These are phyloP conservation scores for Anabacerthia variegaticeps DNA, from an alignment of 2,797 vertebrate species.

Conservation along the genomic window DNA sequence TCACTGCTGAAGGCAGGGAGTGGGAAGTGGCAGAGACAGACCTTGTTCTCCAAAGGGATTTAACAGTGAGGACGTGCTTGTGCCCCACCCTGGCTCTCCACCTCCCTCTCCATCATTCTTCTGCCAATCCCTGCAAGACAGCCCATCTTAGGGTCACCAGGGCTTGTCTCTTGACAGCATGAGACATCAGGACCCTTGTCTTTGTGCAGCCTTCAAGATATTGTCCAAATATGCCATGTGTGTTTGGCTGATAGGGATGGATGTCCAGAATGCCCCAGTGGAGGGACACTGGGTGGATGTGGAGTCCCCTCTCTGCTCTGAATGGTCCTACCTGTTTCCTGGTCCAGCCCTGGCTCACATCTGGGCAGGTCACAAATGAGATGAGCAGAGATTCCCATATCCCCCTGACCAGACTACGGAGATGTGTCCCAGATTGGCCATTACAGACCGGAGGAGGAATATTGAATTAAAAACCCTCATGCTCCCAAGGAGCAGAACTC, in stretches of 20 bases:
- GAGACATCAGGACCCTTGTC: not conserved
- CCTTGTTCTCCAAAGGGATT: not conserved
- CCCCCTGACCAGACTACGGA: accelerated
- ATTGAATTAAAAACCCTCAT: not conserved
- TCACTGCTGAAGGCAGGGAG: not conserved
- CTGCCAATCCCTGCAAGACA: accelerated
- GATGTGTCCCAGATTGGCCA: not conserved
- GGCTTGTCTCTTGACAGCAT: not conserved
- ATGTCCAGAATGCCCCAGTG: accelerated
- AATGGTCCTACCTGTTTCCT: not conserved
- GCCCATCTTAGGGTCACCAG: not conserved
- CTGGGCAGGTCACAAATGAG: not conserved
- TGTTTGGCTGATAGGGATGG: not conserved
- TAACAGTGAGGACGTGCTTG: accelerated
- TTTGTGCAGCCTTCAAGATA: not conserved
- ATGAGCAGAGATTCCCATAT: accelerated
- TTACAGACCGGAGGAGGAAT: not conserved
- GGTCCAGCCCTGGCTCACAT: not conserved
- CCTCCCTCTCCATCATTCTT: not conserved
- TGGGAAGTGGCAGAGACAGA: not conserved
- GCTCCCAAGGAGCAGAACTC: not conserved
- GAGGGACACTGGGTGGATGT: not conserved
- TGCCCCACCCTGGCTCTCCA: not conserved
- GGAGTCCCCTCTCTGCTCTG: not conserved
- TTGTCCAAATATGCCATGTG: accelerated